Evolutionary conservation across 2,113 vertebrate species (phyloP).

Genomic region (Collichthys lucidus): DNA sequence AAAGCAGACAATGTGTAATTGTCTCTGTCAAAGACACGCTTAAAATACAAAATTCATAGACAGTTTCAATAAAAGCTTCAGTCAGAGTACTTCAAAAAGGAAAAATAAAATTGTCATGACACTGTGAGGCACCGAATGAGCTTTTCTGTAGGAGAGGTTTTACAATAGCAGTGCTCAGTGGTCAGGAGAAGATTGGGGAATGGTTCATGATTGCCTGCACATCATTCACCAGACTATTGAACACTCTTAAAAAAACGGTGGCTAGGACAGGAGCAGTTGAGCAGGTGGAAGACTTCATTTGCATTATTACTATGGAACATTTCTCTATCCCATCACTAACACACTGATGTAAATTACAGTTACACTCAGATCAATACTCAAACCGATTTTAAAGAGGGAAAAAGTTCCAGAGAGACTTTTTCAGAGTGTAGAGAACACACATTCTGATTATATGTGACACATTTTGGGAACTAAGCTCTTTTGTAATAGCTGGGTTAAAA

Average conservation of each 20-base stretch:
- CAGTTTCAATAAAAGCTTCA: conserved; percentile 4
- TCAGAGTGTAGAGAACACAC: conserved; percentile 20
- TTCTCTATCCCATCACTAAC: conserved; percentile 7
- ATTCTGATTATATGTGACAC: conserved; percentile 48
- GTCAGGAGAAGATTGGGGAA: conserved; percentile 28
- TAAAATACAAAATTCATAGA: not conserved
- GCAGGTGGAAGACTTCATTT: conserved; percentile 54
- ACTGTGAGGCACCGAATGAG: conserved; percentile 25
- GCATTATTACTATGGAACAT: conserved; percentile 40
- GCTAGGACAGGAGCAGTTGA: conserved; percentile 38
- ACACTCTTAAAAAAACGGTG: conserved; percentile 32
- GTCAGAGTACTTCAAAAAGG: conserved; percentile 25
- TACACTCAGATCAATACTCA: conserved; percentile 55
- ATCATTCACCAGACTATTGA: conserved; percentile 54
- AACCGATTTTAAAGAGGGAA: conserved; percentile 14
- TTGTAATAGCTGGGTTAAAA: conserved; percentile 39
- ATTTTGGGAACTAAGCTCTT: no score
- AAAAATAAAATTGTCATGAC: conserved; percentile 22
- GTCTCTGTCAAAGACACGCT: not conserved
- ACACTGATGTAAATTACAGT: conserved; percentile 28
- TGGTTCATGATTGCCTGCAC: conserved; percentile 37
- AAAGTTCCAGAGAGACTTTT: conserved; percentile 47
- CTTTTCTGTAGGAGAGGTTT: conserved; percentile 43
- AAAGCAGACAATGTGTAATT: not conserved
- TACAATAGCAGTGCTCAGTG: conserved; percentile 43